Evolutionary conservation across 2,888 invertebrate genomes (phyloP).

Genomic region (Hipparchia sbordonii): DNA sequence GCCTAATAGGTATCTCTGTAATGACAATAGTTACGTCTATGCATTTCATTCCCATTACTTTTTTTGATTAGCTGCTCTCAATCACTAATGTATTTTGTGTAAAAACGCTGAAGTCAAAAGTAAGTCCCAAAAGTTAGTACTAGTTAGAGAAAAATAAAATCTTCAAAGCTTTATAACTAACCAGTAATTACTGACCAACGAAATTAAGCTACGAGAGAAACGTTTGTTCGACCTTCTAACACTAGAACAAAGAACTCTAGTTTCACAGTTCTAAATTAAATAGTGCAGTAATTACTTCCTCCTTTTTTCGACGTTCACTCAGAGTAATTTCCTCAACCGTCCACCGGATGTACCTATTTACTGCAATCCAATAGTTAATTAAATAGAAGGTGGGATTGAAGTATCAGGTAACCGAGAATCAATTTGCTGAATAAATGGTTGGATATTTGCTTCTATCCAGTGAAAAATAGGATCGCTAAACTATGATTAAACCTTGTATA

Average conservation of each 20-base stretch:
- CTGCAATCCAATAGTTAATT: slow-evolving; percentile 30
- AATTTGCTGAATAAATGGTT: slow-evolving; percentile 33
- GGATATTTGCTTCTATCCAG: slow-evolving; percentile 24
- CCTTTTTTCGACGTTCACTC: background rate
- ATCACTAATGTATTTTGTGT: no score
- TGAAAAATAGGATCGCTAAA: slow-evolving; percentile 30
- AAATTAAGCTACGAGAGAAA: background rate
- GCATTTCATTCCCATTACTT: no score
- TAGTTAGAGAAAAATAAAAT: no score
- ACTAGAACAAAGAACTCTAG: background rate
- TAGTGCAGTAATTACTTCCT: background rate
- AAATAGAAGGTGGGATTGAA: slow-evolving; percentile 24
- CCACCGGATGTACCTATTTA: slow-evolving; percentile 6
- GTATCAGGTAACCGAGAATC: slow-evolving; percentile 25
- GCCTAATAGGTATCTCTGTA: no score
- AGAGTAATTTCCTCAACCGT: slow-evolving; percentile 2
- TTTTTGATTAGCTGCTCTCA: no score
- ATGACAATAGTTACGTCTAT: no score
- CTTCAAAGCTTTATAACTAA: no score
- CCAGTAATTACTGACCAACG: background rate
- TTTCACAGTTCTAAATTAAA: background rate
- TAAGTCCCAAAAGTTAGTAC: no score
- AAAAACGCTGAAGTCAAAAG: no score
- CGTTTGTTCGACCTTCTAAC: background rate
- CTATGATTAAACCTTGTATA: slow-evolving; percentile 22